Percentiles rank a stretch among this genome's conserved stretches.
phyloP scores from a whole-genome alignment of 2,888 invertebrate genomes.

The Ichneumoninae sp. region DNA sequence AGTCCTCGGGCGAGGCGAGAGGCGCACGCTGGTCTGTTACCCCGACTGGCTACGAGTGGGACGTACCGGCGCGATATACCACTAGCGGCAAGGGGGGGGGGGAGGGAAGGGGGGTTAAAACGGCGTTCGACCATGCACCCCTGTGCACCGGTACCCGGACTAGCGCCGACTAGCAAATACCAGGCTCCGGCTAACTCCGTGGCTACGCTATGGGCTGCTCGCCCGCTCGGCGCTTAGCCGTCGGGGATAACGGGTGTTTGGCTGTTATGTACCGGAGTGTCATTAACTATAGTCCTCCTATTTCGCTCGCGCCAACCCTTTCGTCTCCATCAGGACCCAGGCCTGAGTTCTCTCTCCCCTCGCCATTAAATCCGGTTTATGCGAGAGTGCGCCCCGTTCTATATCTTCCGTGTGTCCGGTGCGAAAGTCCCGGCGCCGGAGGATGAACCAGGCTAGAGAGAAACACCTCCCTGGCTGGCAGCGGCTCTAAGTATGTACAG shows the following conservation, averaged over 20 bases:
- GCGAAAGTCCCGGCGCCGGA: conserved; percentile 50
- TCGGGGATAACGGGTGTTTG: conserved; percentile 48
- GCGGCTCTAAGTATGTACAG: conserved; percentile 8
- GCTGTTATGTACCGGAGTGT: conserved; percentile 60
- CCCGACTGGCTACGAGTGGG: not conserved
- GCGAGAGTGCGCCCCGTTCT: conserved; percentile 59
- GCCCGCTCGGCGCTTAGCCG: conserved; percentile 33
- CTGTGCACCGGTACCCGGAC: conserved; percentile 31
- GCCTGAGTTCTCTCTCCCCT: conserved; percentile 41
- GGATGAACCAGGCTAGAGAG: conserved; percentile 43
- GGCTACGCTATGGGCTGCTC: conserved; percentile 2
- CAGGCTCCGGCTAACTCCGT: conserved; percentile 7
- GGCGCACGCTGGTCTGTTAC: conserved; percentile 38
- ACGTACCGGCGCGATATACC: conserved; percentile 14
- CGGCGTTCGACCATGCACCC: conserved; percentile 46
- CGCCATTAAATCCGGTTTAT: conserved; percentile 69
- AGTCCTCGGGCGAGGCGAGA: conserved; percentile 58
- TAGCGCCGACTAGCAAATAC: conserved; percentile 28
- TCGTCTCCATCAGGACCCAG: conserved; percentile 39
- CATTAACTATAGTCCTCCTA: conserved; percentile 58
- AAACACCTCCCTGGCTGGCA: conserved; percentile 7
- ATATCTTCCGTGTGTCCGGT: conserved; percentile 54
- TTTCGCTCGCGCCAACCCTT: conserved; percentile 48
- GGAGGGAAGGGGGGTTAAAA: conserved; percentile 32
- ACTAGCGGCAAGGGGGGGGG: not conserved